These are phyloP conservation scores for Anser brachyrhynchus DNA, from an alignment of 2,113 vertebrate genomes.

Conservation along the genomic window DNA sequence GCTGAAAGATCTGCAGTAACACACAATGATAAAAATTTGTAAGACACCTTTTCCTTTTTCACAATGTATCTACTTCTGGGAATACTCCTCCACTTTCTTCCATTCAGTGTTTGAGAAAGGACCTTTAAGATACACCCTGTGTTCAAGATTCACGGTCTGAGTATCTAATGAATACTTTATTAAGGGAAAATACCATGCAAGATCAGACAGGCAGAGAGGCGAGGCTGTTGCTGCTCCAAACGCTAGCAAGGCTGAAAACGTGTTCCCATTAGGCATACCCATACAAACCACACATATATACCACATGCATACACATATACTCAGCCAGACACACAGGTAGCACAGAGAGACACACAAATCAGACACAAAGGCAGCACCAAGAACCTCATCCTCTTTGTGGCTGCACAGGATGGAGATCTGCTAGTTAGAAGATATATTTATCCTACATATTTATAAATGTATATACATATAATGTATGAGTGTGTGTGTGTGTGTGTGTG, in stretches of 20 bases:
- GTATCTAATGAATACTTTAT: background rate
- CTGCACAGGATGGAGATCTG: background rate
- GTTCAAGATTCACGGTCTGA: background rate
- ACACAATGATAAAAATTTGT: background rate
- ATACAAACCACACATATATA: background rate
- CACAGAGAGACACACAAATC: background rate
- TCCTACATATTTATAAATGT: background rate
- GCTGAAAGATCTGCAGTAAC: background rate
- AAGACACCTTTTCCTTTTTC: background rate
- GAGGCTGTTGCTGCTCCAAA: background rate
- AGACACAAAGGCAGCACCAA: background rate
- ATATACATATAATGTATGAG: background rate
- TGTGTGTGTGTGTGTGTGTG: background rate
- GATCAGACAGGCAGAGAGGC: background rate
- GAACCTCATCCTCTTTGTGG: background rate
- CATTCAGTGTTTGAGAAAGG: background rate
- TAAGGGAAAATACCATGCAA: background rate
- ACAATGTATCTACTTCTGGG: background rate
- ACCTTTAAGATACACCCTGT: background rate
- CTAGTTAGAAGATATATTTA: background rate
- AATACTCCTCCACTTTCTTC: background rate
- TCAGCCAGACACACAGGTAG: background rate
- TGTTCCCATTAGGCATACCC: background rate
- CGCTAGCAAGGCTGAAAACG: background rate
- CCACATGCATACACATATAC: no score